Evolutionary conservation across 2,888 invertebrate species (phyloP).

Genomic region (Julus scandinavius): DNA sequence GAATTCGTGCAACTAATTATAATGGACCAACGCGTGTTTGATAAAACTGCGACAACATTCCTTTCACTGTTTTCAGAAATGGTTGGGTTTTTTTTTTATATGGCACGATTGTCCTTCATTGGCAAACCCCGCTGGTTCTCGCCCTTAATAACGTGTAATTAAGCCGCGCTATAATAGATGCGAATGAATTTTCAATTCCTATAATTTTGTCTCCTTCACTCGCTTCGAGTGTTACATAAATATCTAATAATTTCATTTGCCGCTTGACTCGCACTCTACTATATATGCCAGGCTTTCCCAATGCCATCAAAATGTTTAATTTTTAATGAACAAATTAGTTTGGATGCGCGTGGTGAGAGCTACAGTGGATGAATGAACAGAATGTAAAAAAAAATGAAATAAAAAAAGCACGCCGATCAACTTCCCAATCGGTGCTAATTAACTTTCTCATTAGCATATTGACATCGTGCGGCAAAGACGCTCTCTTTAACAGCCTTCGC

Average conservation of each 20-base stretch:
- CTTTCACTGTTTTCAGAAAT: background rate
- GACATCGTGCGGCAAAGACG: conserved; percentile 24
- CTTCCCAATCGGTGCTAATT: conserved; percentile 45
- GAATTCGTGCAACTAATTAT: background rate
- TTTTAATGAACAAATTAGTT: conserved; percentile 44
- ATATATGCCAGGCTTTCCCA: background rate
- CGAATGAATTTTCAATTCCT: conserved; percentile 39
- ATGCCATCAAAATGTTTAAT: conserved; percentile 12
- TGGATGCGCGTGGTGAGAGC: conserved; percentile 18
- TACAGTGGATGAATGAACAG: background rate
- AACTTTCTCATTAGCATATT: conserved; percentile 39
- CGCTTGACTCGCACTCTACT: background rate
- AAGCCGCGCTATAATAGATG: background rate
- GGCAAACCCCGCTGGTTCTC: background rate
- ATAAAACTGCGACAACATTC: background rate
- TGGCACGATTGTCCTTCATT: background rate
- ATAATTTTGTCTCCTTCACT: conserved; percentile 26
- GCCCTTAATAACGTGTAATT: conserved; percentile 3
- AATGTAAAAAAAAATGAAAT: background rate
- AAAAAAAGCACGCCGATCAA: background rate
- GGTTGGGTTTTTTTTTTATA: background rate
- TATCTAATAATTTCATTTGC: conserved; percentile 45
- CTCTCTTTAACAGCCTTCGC: conserved; percentile 5
- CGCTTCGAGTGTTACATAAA: conserved; percentile 43
- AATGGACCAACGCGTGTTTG: background rate